These are phyloP conservation scores for Gnathonemus longibarbis DNA, from an alignment of 2,113 vertebrate genomes.

Conservation along the genomic window DNA sequence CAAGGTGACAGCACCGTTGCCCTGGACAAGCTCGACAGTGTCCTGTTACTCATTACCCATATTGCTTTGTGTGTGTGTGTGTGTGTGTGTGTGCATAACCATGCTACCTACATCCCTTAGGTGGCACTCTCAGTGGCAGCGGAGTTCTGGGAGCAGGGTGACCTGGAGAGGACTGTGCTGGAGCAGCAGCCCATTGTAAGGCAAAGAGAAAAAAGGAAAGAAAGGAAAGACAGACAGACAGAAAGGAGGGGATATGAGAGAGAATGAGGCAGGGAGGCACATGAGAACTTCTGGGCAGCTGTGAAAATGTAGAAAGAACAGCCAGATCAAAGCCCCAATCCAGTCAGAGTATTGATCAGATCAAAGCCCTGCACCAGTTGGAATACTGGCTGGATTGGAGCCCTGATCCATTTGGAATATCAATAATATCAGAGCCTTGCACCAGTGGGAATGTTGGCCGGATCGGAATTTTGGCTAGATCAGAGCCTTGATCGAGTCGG, in stretches of 20 bases:
- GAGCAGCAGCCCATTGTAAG: slow-evolving; percentile 69
- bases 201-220: background rate
- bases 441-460: background rate
- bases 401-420: background rate
- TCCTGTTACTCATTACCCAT: slow-evolving; percentile 19
- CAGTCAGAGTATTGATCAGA: background rate
- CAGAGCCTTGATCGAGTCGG: background rate
- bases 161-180: slow-evolving; percentile 66
- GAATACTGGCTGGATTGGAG: background rate
- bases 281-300: slow-evolving; percentile 9
- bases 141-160: slow-evolving; percentile 76
- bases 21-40: background rate
- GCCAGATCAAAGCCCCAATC: background rate
- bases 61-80: background rate
- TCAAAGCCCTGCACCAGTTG: background rate
- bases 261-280: slow-evolving; percentile 3
- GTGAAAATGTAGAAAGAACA: background rate
- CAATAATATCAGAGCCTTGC: background rate
- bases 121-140: slow-evolving; percentile 68
- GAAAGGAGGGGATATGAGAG: background rate
- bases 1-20: slow-evolving; percentile 49
- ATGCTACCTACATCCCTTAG: slow-evolving; percentile 36
- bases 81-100: background rate
- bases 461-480: background rate
- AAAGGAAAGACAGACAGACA: slow-evolving; percentile 10